Percentiles rank a stretch among this genome's conserved stretches.
These are phyloP conservation scores for Drosophila pectinifera DNA, from an alignment of 1,140 invertebrate species.

Conservation along the genomic window DNA sequence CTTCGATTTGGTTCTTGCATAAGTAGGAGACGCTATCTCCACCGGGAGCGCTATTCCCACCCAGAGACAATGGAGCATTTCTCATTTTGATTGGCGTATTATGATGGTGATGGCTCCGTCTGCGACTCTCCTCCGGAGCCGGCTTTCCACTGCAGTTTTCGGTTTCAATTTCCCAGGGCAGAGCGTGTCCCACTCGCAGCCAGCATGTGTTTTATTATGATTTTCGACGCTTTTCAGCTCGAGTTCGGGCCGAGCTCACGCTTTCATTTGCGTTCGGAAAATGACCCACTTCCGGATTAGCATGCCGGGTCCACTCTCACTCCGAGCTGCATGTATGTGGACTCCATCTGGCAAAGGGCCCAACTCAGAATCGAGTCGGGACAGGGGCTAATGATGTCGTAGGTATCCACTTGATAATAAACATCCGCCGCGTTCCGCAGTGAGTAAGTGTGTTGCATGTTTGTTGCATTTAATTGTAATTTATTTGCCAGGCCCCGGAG, in stretches of 20 bases:
- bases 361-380: conserved; percentile 32
- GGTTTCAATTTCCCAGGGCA: conserved; percentile 68
- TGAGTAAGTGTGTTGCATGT: conserved; percentile 63
- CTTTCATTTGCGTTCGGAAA: conserved; percentile 80
- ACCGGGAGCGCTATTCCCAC: conserved; percentile 33
- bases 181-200: conserved; percentile 42
- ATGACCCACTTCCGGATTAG: conserved; percentile 80
- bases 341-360: conserved; percentile 39
- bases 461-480: conserved; percentile 79
- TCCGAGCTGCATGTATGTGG: conserved; percentile 19
- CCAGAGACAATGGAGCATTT: conserved; percentile 58
- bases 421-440: conserved; percentile 63
- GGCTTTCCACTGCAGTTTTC: conserved; percentile 50
- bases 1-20: conserved; percentile 31
- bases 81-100: conserved; percentile 55
- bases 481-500: conserved; percentile 70
- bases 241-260: conserved; percentile 40
- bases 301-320: conserved; percentile 67
- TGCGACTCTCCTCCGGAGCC: conserved; percentile 24
- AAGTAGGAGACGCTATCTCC: conserved; percentile 24
- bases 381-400: conserved; percentile 69
- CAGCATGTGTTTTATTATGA: conserved; percentile 54
- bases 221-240: conserved; percentile 58
- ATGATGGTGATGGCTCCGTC: conserved; percentile 37
- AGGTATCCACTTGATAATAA: conserved; percentile 57